Conservation (phyloP, 2,797 vertebrate species). For the Myotis daubentonii region DNA sequence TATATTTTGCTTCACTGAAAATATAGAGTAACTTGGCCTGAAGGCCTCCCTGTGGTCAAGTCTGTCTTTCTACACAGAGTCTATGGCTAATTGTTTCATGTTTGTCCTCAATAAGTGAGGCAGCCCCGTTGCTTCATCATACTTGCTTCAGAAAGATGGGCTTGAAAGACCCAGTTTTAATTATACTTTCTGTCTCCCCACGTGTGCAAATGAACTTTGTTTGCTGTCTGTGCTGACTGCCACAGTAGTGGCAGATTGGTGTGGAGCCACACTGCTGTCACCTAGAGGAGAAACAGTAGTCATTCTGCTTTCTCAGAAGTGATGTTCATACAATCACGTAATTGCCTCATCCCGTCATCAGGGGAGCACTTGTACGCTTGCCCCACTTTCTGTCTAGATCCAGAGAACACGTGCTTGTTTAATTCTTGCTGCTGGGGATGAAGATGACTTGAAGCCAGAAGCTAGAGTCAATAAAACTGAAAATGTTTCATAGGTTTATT, state of each 20-base stretch:
- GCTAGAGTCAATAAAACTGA: no score
- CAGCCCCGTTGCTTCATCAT: background rate
- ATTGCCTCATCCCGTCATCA: background rate
- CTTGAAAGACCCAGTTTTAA: background rate
- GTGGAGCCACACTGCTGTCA: background rate
- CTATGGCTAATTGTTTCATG: background rate
- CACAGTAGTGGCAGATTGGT: no score
- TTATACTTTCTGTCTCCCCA: background rate
- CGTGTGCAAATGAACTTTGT: background rate
- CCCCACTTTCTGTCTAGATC: background rate
- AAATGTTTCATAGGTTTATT: background rate
- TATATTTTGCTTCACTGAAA: background rate
- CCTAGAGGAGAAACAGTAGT: background rate
- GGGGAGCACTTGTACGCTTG: background rate
- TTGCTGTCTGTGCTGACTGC: background rate
- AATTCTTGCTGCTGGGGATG: background rate
- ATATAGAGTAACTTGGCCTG: background rate
- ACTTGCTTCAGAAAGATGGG: background rate
- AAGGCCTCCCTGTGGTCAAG: background rate
- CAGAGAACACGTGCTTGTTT: background rate
- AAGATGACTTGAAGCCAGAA: background rate
- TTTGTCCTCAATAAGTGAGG: background rate
- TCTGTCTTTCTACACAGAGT: background rate
- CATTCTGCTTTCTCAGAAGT: no score
- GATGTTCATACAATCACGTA: background rate